Conservation (phyloP, 2,888 invertebrate genomes). For the Exocentrus adspersus region DNA sequence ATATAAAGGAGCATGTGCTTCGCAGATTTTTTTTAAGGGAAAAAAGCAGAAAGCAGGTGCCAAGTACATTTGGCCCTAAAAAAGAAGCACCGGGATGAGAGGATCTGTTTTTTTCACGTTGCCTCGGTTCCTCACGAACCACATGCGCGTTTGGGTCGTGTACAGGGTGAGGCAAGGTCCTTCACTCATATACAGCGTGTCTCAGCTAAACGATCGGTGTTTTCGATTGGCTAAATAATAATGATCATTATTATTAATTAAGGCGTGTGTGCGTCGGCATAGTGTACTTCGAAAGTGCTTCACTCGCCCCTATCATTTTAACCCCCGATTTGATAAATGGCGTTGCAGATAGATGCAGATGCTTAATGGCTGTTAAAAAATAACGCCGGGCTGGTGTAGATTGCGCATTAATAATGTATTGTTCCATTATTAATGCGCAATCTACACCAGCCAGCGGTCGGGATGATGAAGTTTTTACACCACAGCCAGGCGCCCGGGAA, state of each 20-base stretch:
- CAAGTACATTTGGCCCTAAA: conserved; percentile 40
- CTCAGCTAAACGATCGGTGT: too few relatives aligned
- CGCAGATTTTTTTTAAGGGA: conserved; percentile 54
- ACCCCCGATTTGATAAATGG: conserved; percentile 21
- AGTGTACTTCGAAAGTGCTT: not conserved
- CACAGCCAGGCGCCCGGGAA: conserved; percentile 9
- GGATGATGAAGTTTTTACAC: conserved; percentile 23
- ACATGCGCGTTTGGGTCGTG: too few relatives aligned
- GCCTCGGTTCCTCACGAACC: too few relatives aligned
- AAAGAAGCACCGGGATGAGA: conserved; percentile 8
- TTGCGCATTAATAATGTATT: conserved; percentile 13
- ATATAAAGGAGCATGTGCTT: conserved; percentile 54
- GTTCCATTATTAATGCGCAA: too few relatives aligned
- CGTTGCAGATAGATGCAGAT: conserved; percentile 2
- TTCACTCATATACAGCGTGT: too few relatives aligned
- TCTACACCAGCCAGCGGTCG: not conserved
- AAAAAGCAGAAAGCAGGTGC: conserved; percentile 53
- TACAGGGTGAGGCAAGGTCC: too few relatives aligned
- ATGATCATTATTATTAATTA: too few relatives aligned
- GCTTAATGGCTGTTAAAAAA: conserved; percentile 20
- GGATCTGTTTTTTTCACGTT: not conserved
- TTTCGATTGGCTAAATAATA: too few relatives aligned
- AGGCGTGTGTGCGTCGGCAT: too few relatives aligned
- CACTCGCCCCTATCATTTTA: conserved; percentile 9
- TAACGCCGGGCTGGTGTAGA: conserved; percentile 15